Percentiles rank a stretch among this genome's conserved stretches.
Evolutionary conservation across 2,113 vertebrate species (phyloP).

Genomic region (Heterochromis multidens): DNA sequence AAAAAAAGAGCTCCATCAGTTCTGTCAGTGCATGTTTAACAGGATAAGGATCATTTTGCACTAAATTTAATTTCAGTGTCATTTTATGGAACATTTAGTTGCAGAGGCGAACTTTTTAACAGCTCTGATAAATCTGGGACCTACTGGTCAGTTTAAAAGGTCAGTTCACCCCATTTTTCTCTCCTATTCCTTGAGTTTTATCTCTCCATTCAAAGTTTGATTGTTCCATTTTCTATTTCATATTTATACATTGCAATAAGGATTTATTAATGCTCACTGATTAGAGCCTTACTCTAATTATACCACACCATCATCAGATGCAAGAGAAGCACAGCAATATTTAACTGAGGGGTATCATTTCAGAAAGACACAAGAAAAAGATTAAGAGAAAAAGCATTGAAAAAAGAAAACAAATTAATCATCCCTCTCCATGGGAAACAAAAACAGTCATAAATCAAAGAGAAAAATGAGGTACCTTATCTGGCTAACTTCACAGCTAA

Average conservation of each 20-base stretch:
- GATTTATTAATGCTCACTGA: constrained; percentile 9
- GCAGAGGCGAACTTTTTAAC: neutral
- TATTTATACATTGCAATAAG: neutral
- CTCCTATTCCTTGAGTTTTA: neutral
- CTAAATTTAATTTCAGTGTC: no score
- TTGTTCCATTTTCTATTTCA: neutral
- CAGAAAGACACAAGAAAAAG: constrained; percentile 10
- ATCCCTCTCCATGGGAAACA: constrained; percentile 64
- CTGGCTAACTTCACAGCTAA: constrained; percentile 76
- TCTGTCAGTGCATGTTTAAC: neutral
- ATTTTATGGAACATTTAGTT: neutral
- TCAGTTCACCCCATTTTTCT: neutral
- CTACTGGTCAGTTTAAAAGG: neutral
- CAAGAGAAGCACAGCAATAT: constrained; percentile 9
- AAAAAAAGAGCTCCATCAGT: neutral
- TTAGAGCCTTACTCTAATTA: neutral
- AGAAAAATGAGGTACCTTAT: constrained; percentile 76
- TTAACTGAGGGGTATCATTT: constrained; percentile 20
- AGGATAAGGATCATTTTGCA: no score
- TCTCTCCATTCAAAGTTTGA: neutral
- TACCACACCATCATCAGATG: neutral
- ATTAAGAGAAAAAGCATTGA: constrained; percentile 35
- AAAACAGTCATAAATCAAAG: constrained; percentile 76
- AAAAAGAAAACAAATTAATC: constrained; percentile 73
- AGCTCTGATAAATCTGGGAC: neutral